Evolutionary conservation across 2,888 invertebrate genomes (phyloP).

Genomic region (Dysmachus trigonus): DNA sequence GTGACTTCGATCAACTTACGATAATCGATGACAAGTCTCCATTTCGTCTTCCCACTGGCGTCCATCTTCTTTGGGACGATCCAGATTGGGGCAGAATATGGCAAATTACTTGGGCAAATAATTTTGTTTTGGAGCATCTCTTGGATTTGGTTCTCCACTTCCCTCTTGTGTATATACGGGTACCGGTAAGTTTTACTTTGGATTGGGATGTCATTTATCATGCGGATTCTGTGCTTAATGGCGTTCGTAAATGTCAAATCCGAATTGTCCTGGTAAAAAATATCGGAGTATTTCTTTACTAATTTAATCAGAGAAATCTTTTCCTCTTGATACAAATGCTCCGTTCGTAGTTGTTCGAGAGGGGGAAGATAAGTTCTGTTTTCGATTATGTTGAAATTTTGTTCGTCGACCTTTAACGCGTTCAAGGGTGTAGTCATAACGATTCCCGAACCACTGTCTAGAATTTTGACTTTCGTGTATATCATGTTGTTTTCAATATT

Average conservation of each 20-base stretch:
- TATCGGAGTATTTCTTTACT: not conserved
- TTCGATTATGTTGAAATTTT: not conserved
- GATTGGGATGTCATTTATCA: not conserved
- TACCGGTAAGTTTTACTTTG: not conserved
- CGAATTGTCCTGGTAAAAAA: not conserved
- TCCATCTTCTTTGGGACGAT: not conserved
- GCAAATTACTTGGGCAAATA: not conserved
- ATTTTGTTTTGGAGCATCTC: not conserved
- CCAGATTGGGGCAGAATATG: not conserved
- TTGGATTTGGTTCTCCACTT: not conserved
- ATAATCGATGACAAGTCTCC: not conserved
- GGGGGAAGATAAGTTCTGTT: not conserved
- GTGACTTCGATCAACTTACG: not conserved
- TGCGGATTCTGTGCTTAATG: not conserved
- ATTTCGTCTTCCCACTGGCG: not conserved
- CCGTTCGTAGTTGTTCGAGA: not conserved
- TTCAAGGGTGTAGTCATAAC: too few species aligned
- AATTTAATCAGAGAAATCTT: not conserved
- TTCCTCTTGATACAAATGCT: not conserved
- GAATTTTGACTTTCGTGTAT: too few species aligned
- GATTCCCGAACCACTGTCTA: too few species aligned
- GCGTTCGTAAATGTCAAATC: not conserved
- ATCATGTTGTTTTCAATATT: too few species aligned
- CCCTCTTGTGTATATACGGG: not conserved
- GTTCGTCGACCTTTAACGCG: too few species aligned